Percentiles rank a stretch among this genome's conserved stretches.
phyloP scores from a whole-genome alignment of 2,113 vertebrate species.

The Oncorhynchus clarkii region DNA sequence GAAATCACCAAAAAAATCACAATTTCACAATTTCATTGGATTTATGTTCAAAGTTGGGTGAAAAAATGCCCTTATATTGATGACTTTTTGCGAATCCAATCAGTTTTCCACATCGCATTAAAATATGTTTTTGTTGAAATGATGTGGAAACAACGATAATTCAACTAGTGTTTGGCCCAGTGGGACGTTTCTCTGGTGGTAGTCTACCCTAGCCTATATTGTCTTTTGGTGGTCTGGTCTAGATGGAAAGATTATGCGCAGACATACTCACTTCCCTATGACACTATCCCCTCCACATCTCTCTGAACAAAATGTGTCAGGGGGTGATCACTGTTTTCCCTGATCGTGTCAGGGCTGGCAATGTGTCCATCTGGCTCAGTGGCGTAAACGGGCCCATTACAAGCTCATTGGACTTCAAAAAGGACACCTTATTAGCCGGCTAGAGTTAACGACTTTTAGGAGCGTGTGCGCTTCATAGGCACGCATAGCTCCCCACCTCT shows the following conservation, averaged over 20 bases:
- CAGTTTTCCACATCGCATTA: too few relatives aligned
- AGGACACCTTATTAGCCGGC: slow-evolving; percentile 39
- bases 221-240: neutral
- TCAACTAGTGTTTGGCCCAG: slow-evolving; percentile 21
- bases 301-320: neutral
- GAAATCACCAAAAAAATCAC: too few relatives aligned
- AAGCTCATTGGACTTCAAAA: slow-evolving; percentile 46
- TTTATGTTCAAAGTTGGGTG: too few relatives aligned
- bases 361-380: slow-evolving; percentile 13
- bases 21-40: too few relatives aligned
- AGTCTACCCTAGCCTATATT: neutral
- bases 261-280: slow-evolving; percentile 18
- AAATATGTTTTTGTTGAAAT: too few relatives aligned
- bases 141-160: too few relatives aligned
- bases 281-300: neutral
- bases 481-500: slow-evolving; percentile 21
- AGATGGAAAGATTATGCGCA: slow-evolving; percentile 56
- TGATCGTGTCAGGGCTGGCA: neutral
- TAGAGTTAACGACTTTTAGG: slow-evolving; percentile 8
- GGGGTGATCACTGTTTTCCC: neutral
- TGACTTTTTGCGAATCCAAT: too few relatives aligned
- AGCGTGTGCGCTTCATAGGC: slow-evolving; percentile 59
- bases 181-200: slow-evolving; percentile 35
- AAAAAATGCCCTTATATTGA: too few relatives aligned
- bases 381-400: slow-evolving; percentile 35